Base-by-base conservation (phyloP, 1,140 invertebrate species). In the Drosophila pruinosa region DNA sequence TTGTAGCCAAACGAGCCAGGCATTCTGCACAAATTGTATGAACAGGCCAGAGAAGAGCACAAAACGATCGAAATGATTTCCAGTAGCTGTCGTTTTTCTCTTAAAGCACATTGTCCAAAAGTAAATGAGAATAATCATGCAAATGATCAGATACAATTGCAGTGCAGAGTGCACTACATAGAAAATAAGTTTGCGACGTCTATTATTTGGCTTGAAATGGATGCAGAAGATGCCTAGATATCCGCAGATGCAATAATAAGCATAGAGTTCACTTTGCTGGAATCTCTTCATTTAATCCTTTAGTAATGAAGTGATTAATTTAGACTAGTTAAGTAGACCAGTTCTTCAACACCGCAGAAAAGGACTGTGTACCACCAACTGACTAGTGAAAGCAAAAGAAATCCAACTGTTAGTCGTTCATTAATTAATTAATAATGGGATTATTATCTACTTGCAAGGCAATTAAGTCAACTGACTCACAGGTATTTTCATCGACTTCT, bases 151-250 rank as follows among this genome's bases (percentile, higher is more conserved):
- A 36, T 83, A 88, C 3, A 47, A 1, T 54, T 88, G 82, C 19
- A 83, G 12, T 4, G 14, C 38, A 0, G 64, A 54, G 28, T 89
- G 78, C 24, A 89, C 57, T 26, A 71, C 31, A 41, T 78, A 89
- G 17, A 72, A 82, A 14, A 78, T 15, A n/a, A 88, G 22, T 14
- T 64, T 82, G 56, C 78, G 78, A 2, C 68, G 78, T 1, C 74
- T 41, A 4, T 15, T 59, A 0, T 12, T 47, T n/a, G 26, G 7
- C 54, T 72, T 79, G 21, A 72, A 89, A 5, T 86, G 39, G 14
- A 89, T 89, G 50, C 85, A 78, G n/a, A 89, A 77, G 3, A 89
- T 77, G 24, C 85, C 83, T 58, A 89, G 7, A 24, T 65, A 89
- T 0, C 85, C 76, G 19, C 86, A 83, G 1, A 89, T 75, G 6